phyloP scores from a whole-genome alignment of 2,797 vertebrate genomes.

The Sebastes elongatus region DNA sequence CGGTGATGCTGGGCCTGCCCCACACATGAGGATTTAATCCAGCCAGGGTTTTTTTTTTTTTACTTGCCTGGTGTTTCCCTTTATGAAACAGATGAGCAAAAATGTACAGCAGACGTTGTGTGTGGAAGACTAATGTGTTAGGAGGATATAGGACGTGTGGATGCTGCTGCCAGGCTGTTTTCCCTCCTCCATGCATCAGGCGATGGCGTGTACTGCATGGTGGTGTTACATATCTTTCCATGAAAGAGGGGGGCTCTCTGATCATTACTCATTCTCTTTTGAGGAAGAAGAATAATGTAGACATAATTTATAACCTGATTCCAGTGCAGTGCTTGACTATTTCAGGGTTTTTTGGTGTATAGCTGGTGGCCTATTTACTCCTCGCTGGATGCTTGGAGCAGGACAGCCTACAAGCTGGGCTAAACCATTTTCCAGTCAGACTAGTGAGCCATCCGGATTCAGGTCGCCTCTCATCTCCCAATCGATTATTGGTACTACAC shows the following conservation, averaged over 20 bases:
- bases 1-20: constrained; percentile 45
- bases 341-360: constrained; percentile 25
- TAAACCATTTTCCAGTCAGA: constrained; percentile 58
- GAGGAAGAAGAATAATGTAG: constrained; percentile 8
- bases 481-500: constrained; percentile 63
- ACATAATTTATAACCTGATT: constrained; percentile 35
- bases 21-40: constrained; percentile 65
- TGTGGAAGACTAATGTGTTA: constrained; percentile 28
- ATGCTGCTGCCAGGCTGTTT: constrained; percentile 44
- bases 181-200: constrained; percentile 55
- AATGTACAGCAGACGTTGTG: constrained; percentile 55
- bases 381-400: constrained; percentile 39
- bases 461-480: constrained; percentile 54
- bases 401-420: constrained; percentile 53
- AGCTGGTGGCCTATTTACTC: constrained; percentile 62
- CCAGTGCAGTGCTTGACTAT: constrained; percentile 26
- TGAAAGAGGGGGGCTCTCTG: constrained; percentile 6
- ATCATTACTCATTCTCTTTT: constrained; percentile 25
- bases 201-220: constrained; percentile 61
- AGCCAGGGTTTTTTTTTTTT: constrained; percentile 13
- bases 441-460: constrained; percentile 49
- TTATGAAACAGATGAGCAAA: constrained; percentile 74
- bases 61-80: constrained; percentile 63
- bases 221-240: constrained; percentile 48
- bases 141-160: constrained; percentile 48